Evolutionary conservation across 2,113 vertebrate species (phyloP).

Genomic region (Donacobius atricapilla): DNA sequence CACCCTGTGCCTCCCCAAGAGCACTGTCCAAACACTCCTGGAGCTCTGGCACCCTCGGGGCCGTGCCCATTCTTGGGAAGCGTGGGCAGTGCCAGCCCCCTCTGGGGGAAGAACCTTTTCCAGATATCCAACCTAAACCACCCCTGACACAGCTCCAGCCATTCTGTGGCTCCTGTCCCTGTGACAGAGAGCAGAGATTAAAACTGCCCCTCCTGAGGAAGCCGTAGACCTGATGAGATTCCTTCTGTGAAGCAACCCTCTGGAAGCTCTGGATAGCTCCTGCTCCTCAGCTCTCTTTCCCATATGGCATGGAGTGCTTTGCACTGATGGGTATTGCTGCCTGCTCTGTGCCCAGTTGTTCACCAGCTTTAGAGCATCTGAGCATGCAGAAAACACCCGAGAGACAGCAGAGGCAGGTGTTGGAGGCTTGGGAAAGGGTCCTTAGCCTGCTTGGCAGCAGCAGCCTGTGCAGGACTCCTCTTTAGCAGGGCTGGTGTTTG

Average conservation of each 20-base stretch:
- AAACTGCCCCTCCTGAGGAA: not conserved
- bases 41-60: not conserved
- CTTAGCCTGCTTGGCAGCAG: not conserved
- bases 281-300: not conserved
- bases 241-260: not conserved
- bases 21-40: rapidly evolving
- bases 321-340: not conserved
- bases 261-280: not conserved
- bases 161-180: not conserved
- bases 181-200: not conserved
- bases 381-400: not conserved
- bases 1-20: not conserved
- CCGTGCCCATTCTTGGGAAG: not conserved
- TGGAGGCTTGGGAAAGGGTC: not conserved
- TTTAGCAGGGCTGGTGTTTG: not conserved
- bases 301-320: rapidly evolving
- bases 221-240: not conserved
- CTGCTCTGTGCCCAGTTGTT: not conserved
- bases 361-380: not conserved
- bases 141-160: rapidly evolving
- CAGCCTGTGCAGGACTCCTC: not conserved
- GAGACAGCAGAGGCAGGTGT: not conserved
- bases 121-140: rapidly evolving
- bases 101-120: not conserved
- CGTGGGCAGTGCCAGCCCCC: not conserved